Base-by-base conservation (phyloP, 1,140 invertebrate genomes). In the Nasonia giraulti region DNA sequence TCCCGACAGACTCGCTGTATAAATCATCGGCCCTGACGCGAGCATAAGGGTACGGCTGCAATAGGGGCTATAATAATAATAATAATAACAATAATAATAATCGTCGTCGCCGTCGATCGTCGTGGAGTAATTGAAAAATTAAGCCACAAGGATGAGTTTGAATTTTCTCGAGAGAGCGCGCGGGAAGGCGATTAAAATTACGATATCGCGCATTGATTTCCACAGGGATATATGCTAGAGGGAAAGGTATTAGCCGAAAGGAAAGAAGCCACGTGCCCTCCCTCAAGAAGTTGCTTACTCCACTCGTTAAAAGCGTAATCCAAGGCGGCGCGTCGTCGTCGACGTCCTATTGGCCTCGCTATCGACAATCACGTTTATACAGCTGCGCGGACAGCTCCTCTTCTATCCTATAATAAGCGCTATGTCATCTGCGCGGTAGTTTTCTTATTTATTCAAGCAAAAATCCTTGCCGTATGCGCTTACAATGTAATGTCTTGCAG, bases 281-380 rank as follows among this genome's bases (percentile, higher is more conserved):
- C 76, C 12, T 55, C 44, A 71, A 73, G 84, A 88, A 88, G 80
- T 88, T 86, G 87, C 87, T 88, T 88, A 87, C 86, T 88, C 84
- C 80, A 84, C 79, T 90, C 87, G 88, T 89, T 89, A 90, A 79
- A 82, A 81, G 55, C 80, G 44, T 37, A 71, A 75, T 83, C n/a
- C 23, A 68, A 66, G 33, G 66, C 14, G 62, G 17, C 47, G 40
- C 47, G 10, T 44, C 69, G 40, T 40, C 17, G n/a, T 71, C 37
- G 40, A 27, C 27, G 27, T 27, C 27, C 27, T 76, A 91, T 89
- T 90, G 85, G 89, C 89, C 86, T 91, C 40, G 86, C 90, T 89
- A 89, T 89, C 87, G 87, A 89, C 78, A 87, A 88, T 89, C 90
- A 90, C 90, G 90, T 90, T 73, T 88, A 85, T 88, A 85, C 27